Percentiles rank a stretch among this genome's conserved stretches.
Conservation (phyloP, 1,140 invertebrate genomes). For the Drosophila lini region DNA sequence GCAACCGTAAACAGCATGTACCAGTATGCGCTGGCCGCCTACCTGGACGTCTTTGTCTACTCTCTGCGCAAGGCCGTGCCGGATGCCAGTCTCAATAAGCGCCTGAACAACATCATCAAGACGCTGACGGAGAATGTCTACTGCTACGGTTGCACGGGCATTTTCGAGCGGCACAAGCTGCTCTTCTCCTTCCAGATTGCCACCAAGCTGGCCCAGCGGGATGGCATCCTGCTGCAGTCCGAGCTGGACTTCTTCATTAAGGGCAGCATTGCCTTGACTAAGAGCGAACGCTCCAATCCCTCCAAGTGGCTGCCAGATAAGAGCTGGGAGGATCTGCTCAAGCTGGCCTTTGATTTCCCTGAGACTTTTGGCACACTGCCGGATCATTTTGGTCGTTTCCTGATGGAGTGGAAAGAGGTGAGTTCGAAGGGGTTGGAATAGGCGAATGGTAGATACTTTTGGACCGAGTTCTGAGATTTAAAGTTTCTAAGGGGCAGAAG, state of each 20-base stretch:
- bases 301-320: slow-evolving; percentile 89
- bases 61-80: slow-evolving; percentile 92
- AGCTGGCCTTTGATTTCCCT: slow-evolving; percentile 89
- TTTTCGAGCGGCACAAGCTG: slow-evolving; percentile 95
- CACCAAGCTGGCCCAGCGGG: slow-evolving; percentile 90
- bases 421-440: slow-evolving; percentile 59
- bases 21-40: slow-evolving; percentile 93
- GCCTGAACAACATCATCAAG: slow-evolving; percentile 92
- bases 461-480: too few relatives aligned
- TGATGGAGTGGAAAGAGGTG: slow-evolving; percentile 88
- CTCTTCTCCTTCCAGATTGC: slow-evolving; percentile 96
- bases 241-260: slow-evolving; percentile 97
- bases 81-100: slow-evolving; percentile 88
- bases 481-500: too few relatives aligned
- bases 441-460: neutral
- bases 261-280: slow-evolving; percentile 91
- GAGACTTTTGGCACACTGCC: slow-evolving; percentile 88
- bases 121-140: slow-evolving; percentile 94
- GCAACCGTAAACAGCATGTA: slow-evolving; percentile 94
- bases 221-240: slow-evolving; percentile 87
- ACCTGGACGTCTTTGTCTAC: slow-evolving; percentile 91
- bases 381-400: slow-evolving; percentile 87
- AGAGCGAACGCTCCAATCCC: slow-evolving; percentile 88
- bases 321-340: slow-evolving; percentile 93
- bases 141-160: slow-evolving; percentile 94